Conservation (phyloP, 2,888 invertebrate species). For the Hydropsyche betteni region DNA sequence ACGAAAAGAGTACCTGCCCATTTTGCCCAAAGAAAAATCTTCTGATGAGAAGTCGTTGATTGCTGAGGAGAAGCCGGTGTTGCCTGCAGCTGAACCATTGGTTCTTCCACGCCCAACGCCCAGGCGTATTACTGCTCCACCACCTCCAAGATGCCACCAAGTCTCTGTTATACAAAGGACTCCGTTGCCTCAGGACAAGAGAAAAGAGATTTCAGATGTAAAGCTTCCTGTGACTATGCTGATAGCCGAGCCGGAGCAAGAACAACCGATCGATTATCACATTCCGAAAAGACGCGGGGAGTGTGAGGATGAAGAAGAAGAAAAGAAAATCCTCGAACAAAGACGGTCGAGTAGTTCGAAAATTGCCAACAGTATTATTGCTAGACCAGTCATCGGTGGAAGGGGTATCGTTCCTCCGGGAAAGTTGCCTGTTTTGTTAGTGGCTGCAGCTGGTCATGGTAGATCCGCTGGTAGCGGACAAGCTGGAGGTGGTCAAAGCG, state of each 20-base stretch:
- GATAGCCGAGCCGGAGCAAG: constrained; percentile 75
- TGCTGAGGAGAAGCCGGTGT: constrained; percentile 71
- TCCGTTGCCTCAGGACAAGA: constrained; percentile 67
- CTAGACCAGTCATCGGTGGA: constrained; percentile 66
- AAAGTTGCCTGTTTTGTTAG: constrained; percentile 73
- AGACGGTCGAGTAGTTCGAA: constrained; percentile 74
- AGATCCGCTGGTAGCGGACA: constrained; percentile 71
- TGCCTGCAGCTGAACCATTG: constrained; percentile 71
- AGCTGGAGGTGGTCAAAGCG: constrained; percentile 66
- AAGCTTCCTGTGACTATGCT: constrained; percentile 65
- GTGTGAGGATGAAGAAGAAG: constrained; percentile 74
- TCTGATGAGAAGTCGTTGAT: constrained; percentile 65
- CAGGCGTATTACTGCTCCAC: constrained; percentile 66
- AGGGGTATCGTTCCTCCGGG: constrained; percentile 65
- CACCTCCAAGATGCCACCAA: constrained; percentile 74
- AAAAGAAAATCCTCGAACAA: constrained; percentile 74
- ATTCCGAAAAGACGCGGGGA: constrained; percentile 82
- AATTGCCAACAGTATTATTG: constrained; percentile 68
- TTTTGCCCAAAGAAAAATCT: constrained; percentile 64
- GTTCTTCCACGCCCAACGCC: constrained; percentile 62
- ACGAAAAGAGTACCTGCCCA: constrained; percentile 79
- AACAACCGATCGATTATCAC: constrained; percentile 89
- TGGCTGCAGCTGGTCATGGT: constrained; percentile 83
- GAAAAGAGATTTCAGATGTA: constrained; percentile 64
- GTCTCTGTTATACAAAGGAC: constrained; percentile 87